These are phyloP conservation scores for Myanophis thanlyinensis DNA, from an alignment of 2,113 vertebrate species.

Conservation along the genomic window DNA sequence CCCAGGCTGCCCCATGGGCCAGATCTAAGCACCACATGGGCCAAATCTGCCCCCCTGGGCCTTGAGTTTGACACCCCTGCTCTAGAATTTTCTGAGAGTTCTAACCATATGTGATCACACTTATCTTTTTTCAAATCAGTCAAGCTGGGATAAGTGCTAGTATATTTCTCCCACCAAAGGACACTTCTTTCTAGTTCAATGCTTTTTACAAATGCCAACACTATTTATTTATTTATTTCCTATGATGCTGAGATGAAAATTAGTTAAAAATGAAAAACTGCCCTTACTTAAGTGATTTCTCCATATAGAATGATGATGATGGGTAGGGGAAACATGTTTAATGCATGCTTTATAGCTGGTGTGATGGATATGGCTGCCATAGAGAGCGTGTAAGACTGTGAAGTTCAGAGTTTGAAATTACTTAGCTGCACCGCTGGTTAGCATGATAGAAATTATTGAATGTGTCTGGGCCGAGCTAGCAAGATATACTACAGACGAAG, in stretches of 20 bases:
- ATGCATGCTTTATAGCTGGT: background rate
- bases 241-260: background rate
- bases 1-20: no score
- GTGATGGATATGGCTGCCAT: background rate
- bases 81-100: background rate
- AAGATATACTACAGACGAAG: background rate
- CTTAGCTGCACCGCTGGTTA: background rate
- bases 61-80: no score
- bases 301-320: background rate
- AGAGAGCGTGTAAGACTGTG: background rate
- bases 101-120: background rate
- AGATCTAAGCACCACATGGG: no score
- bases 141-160: background rate
- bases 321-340: background rate
- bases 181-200: background rate
- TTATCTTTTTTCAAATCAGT: background rate
- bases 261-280: background rate
- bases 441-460: background rate
- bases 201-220: background rate
- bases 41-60: no score
- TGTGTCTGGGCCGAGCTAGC: background rate
- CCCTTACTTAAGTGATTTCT: background rate
- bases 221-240: background rate
- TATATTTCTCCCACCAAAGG: background rate
- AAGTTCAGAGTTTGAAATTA: background rate